Conservation (phyloP, 2,113 vertebrate species). For the Hipposideros armiger region DNA sequence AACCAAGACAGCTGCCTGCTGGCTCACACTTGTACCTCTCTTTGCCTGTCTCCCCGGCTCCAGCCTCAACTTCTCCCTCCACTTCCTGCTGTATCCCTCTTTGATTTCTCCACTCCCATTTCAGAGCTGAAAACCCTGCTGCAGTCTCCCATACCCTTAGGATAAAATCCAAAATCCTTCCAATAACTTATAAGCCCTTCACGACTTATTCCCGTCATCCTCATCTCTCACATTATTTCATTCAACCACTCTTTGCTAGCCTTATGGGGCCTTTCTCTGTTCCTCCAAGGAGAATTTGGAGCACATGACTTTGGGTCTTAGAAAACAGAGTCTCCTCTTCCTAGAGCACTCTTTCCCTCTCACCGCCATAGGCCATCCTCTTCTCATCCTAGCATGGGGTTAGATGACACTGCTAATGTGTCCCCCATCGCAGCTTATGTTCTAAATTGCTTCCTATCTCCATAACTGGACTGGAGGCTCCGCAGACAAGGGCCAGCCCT, state of each 20-base stretch:
- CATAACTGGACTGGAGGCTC: neutral
- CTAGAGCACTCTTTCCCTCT: too few relatives aligned
- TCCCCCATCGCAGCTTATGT: neutral
- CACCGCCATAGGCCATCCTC: neutral
- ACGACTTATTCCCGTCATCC: neutral
- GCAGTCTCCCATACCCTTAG: neutral
- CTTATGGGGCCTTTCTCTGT: neutral
- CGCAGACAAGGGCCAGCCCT: neutral
- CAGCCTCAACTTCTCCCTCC: neutral
- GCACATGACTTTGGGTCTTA: neutral
- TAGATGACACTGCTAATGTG: neutral
- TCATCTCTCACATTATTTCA: neutral
- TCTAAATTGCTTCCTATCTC: neutral
- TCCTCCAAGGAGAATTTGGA: neutral
- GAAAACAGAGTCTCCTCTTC: neutral
- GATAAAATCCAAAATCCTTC: neutral
- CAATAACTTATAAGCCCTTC: neutral
- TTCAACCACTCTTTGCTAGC: neutral
- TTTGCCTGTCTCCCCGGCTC: neutral
- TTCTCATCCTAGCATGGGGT: neutral
- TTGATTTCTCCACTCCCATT: neutral
- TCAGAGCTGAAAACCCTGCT: neutral
- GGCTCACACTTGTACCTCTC: neutral
- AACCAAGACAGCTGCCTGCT: neutral
- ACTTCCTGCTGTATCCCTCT: neutral